These are phyloP conservation scores for Troides helena DNA, from an alignment of 2,888 invertebrate genomes.

Conservation along the genomic window DNA sequence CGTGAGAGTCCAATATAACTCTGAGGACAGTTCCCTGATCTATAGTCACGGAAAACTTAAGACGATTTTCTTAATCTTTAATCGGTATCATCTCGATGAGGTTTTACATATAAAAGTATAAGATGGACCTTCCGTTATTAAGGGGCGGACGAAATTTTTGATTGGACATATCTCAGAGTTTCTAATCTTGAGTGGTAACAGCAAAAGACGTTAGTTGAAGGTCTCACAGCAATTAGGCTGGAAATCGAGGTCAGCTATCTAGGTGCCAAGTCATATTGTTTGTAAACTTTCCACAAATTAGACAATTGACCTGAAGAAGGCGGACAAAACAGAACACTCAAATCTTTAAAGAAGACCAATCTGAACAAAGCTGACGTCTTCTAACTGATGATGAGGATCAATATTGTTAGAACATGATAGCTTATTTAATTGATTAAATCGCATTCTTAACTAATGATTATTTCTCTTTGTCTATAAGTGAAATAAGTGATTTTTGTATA, in stretches of 20 bases:
- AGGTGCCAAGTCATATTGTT: neutral
- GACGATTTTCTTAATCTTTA: conserved; percentile 16
- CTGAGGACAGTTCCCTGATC: conserved; percentile 35
- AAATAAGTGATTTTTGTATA: too few species aligned
- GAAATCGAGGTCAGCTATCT: neutral
- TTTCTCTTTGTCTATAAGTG: too few species aligned
- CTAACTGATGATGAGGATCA: too few species aligned
- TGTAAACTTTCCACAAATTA: neutral
- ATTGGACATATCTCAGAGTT: neutral
- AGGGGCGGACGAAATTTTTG: neutral
- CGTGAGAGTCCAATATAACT: conserved; percentile 61
- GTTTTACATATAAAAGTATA: neutral
- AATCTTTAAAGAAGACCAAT: too few species aligned
- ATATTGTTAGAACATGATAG: too few species aligned
- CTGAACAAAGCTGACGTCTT: too few species aligned
- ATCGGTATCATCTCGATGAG: neutral
- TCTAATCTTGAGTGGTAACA: neutral
- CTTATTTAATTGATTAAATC: too few species aligned
- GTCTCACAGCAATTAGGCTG: neutral
- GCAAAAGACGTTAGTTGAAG: neutral
- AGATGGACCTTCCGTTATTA: neutral
- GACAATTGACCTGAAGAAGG: neutral
- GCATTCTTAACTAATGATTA: too few species aligned
- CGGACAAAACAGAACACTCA: too few species aligned
- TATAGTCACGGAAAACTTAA: conserved; percentile 17